Evolutionary conservation across 1,140 invertebrate genomes (phyloP).

Genomic region (Archivesica marissinica): DNA sequence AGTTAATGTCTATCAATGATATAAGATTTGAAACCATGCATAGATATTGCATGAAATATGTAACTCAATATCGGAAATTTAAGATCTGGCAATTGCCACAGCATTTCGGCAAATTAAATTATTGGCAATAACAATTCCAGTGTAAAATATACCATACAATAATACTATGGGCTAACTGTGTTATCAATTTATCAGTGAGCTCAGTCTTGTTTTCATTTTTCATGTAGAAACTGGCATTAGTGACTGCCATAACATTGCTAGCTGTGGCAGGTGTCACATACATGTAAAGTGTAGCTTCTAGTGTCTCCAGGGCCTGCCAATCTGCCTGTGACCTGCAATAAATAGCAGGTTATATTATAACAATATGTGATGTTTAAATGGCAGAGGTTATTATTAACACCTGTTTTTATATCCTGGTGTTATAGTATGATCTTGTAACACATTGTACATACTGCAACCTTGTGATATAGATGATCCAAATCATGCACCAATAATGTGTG

Average conservation of each 20-base stretch:
- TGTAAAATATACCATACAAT: no score
- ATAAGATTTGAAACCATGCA: no score
- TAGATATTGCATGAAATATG: no score
- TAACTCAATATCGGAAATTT: no score
- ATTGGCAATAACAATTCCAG: no score
- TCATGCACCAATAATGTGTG: no score
- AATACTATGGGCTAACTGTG: not conserved
- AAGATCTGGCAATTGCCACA: no score
- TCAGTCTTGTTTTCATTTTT: no score
- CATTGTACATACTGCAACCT: not conserved
- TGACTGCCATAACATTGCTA: not conserved
- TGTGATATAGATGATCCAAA: no score
- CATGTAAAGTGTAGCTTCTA: not conserved
- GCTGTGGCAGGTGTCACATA: not conserved
- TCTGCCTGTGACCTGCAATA: not conserved
- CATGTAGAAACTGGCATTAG: not conserved
- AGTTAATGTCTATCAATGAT: no score
- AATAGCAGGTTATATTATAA: not conserved
- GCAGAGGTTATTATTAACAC: not conserved
- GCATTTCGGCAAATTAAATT: no score
- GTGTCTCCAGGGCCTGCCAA: slow-evolving; percentile 4
- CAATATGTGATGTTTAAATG: not conserved
- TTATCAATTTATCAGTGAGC: not conserved
- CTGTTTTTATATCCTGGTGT: not conserved
- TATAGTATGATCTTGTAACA: not conserved